Conservation (phyloP, 2,888 invertebrate genomes). For the Anagyrus pseudococci region DNA sequence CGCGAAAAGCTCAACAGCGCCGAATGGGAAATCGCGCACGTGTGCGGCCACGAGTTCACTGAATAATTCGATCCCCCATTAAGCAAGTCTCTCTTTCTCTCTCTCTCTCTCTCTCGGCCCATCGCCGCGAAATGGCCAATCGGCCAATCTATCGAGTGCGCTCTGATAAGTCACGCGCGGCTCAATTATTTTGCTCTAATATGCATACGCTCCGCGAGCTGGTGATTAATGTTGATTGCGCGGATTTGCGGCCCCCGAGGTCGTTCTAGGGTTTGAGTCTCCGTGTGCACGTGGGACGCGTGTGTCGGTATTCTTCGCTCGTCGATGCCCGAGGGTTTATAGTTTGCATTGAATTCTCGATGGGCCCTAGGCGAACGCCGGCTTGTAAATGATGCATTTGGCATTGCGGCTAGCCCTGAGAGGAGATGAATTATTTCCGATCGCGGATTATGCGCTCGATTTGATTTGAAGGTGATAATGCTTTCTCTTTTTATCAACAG, state of each 20-base stretch:
- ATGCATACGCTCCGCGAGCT: constrained; percentile 11
- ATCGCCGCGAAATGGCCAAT: constrained; percentile 18
- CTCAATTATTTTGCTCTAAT: constrained; percentile 30
- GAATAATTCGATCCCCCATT: constrained; percentile 31
- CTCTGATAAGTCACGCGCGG: not conserved
- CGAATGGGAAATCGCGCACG: no score
- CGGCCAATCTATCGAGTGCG: constrained; percentile 20
- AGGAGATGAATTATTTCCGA: no score
- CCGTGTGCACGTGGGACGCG: not conserved
- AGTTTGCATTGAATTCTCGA: constrained; percentile 14
- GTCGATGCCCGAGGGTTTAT: not conserved
- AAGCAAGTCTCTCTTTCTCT: not conserved
- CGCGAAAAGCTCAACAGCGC: no score
- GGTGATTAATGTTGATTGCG: constrained; percentile 29
- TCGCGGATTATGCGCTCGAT: no score
- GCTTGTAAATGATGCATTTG: no score
- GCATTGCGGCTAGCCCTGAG: no score
- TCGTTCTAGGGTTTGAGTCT: not conserved
- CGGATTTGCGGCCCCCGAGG: not conserved
- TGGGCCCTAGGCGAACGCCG: not conserved
- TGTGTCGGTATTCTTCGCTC: not conserved
- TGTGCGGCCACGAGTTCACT: not conserved
- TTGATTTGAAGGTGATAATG: no score
- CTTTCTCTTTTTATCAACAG: no score
- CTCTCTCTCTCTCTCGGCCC: no score